Base-by-base conservation (phyloP, 2,888 invertebrate genomes). In the Agelastica alni region DNA sequence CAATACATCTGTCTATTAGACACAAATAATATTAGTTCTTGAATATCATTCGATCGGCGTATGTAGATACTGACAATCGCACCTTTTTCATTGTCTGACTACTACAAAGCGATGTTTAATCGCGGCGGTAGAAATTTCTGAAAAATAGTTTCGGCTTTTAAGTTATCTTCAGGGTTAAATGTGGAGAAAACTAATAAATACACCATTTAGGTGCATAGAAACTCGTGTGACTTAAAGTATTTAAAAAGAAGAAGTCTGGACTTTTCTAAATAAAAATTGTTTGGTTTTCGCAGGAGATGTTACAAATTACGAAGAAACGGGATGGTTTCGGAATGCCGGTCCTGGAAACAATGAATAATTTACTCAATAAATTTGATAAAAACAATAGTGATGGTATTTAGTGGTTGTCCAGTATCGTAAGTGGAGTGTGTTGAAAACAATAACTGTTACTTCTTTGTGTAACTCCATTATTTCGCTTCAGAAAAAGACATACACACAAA, bases 351-450 rank as follows among this genome's bases (percentile, higher is more conserved):
- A 7, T 26, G 26, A 26, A 36, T 10, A 39, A 12, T 17, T 39
- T 5, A 39, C 20, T 20, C 36, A 3, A 46, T 46, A 64, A 63
- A 63, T 64, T 63, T 55, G 60, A 59, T 61, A 62, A 62, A 64
- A 64, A 66, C 66, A 66, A 66, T 66, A 60, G 58, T 46, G 28
- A 46, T 42, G 51, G 41, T 42, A 52, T 58, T 61, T 63, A 57
- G 48, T 53, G 49, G 37, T 39, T 51, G 51, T 46, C 53, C 44
- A 36, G 55, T 51, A 59, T 26, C 20, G 46, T 46, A 26, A 46
- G 46, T 37, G 46, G 36, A 46, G 22, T 46, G 46, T 46, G n/a
- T 10, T 36, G 16, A 36, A 46, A 28, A 37, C 36, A 46, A 46
- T 46, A 46, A 46, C 36, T 36, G 22, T 46, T 46, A 18, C 37